Conservation (phyloP, 2,888 invertebrate genomes). For the Papilio elwesi region DNA sequence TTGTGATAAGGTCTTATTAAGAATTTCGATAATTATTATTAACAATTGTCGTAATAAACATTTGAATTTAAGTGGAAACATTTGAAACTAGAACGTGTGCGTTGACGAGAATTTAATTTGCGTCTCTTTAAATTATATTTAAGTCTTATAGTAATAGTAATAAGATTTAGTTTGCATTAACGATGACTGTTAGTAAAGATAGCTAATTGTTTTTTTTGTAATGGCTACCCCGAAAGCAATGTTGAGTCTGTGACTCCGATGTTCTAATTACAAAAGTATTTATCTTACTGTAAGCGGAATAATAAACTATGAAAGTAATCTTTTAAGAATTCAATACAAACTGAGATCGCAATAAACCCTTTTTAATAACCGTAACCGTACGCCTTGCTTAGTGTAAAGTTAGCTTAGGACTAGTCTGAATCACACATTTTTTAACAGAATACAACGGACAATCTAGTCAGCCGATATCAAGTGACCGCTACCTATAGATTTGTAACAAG, state of each 20-base stretch:
- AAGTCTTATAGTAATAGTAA: neutral
- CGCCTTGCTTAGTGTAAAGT: no score
- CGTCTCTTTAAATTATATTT: slow-evolving; percentile 3
- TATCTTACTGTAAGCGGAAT: slow-evolving; percentile 43
- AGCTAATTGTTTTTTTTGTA: slow-evolving; percentile 29
- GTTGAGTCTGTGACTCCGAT: slow-evolving; percentile 22
- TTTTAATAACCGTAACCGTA: neutral
- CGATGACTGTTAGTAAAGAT: neutral
- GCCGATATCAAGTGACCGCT: no score
- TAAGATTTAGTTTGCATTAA: slow-evolving; percentile 24
- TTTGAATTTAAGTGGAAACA: slow-evolving; percentile 69
- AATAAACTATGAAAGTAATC: neutral
- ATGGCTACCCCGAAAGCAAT: slow-evolving; percentile 11
- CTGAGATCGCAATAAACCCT: neutral
- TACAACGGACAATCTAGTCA: no score
- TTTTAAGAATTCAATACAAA: neutral
- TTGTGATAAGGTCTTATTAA: slow-evolving; percentile 45
- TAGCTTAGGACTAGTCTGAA: no score
- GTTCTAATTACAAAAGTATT: slow-evolving; percentile 49
- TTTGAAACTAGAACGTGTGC: slow-evolving; percentile 71
- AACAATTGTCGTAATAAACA: slow-evolving; percentile 56
- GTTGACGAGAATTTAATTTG: slow-evolving; percentile 55
- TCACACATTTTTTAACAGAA: no score
- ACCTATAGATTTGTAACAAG: no score
- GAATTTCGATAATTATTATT: slow-evolving; percentile 58